Conservation (phyloP, 2,888 invertebrate species). For the Lathronympha strigana region DNA sequence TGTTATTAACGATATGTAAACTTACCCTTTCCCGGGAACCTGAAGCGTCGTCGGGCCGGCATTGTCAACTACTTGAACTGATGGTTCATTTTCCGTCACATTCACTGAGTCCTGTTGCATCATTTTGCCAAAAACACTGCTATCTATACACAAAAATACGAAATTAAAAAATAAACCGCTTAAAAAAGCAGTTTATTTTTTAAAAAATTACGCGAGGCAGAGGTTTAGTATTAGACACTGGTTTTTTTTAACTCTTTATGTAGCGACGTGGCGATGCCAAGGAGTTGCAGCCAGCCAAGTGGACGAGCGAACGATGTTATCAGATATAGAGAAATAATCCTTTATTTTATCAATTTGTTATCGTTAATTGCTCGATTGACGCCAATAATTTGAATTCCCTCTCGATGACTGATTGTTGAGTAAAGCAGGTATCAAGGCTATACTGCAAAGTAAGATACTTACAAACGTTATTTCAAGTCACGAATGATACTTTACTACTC, state of each 20-base stretch:
- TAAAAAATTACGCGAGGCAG: conserved; percentile 33
- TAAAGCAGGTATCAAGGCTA: conserved; percentile 27
- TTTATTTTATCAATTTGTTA: conserved; percentile 63
- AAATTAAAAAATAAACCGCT: conserved; percentile 27
- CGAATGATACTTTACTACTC: no score
- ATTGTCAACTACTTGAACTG: conserved; percentile 44
- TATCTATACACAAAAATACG: conserved; percentile 48
- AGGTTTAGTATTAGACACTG: background rate
- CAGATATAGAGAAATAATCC: conserved; percentile 66
- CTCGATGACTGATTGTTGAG: conserved; percentile 40
- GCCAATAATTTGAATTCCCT: conserved; percentile 51
- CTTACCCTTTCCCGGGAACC: conserved; percentile 40
- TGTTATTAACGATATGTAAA: background rate
- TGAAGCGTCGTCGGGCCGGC: conserved; percentile 22
- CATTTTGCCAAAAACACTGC: conserved; percentile 55
- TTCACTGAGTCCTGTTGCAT: conserved; percentile 65
- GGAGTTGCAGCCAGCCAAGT: conserved; percentile 64
- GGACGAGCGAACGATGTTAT: conserved; percentile 63
- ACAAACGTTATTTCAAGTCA: background rate
- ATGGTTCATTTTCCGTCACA: conserved; percentile 56
- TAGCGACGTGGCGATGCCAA: conserved; percentile 48
- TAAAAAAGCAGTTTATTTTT: conserved; percentile 42
- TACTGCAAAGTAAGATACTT: background rate
- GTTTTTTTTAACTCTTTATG: conserved; percentile 44
- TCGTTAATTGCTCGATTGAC: conserved; percentile 66